Base-by-base conservation (phyloP, 2,888 invertebrate genomes). In the Cephus runcator region DNA sequence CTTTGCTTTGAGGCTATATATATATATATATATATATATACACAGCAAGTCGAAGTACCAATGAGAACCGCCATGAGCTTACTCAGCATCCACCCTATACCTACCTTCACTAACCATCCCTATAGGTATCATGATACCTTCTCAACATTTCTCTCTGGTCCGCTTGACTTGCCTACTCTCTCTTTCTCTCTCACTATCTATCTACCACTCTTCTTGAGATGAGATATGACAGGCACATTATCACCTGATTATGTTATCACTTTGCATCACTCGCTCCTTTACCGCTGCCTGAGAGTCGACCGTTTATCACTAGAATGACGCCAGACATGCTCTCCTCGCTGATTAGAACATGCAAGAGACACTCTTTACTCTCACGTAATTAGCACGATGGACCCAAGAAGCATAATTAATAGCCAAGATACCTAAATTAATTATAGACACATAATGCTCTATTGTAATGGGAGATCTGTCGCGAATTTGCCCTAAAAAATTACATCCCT, bases 241-340 rank as follows among this genome's bases (percentile, higher is more conserved):
- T 89, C 89, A 88, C 89, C 89, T 89, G 90, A 90, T 90, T 89
- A 89, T 88, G 87, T 90, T 90, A 90, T 90, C 90, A 89, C 88
- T 89, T 88, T 87, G 86, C 88, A 88, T 89, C 88, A 86, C 86
- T 86, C 87, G 87, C 85, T 87, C 86, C 88, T 87, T 87, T 86
- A 83, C 87, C 84, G 83, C 83, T 79, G 80, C 80, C 82, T 83
- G 85, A 83, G 79, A 81, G 85, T 86, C 87, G 85, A 85, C 86
- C 87, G 85, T 89, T 86, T 86, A 87, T 88, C 87, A 88, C 82
- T 4, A 23, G 34, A 30, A 34, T 12, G 77, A 34, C 73, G 69
- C 34, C 69, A 40, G 74, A 69, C 71, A 33, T 33, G 71, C 56
- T 56, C 34, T 69, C 36, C 56, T 34, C 30, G 77, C 68, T 71